Percentiles rank a stretch among this genome's conserved stretches.
Conservation (phyloP, 2,797 vertebrate genomes). For the Mormyrus hasselquistii region DNA sequence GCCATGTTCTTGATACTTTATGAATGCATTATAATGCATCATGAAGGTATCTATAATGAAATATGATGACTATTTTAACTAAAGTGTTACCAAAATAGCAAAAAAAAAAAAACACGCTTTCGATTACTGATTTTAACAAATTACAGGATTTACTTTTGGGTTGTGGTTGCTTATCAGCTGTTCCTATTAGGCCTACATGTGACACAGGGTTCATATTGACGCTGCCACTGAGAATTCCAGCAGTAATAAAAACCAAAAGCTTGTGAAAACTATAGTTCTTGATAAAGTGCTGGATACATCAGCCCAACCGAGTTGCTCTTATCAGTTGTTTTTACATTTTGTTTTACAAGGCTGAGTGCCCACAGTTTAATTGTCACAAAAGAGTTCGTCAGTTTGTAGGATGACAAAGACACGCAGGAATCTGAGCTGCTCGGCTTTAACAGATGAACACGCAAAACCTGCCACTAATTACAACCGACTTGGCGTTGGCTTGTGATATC, state of each 20-base stretch:
- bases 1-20: background rate
- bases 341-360: background rate
- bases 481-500: constrained; percentile 49
- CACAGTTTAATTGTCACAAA: constrained; percentile 34
- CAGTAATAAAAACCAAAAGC: constrained; percentile 17
- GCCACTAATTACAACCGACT: constrained; percentile 60
- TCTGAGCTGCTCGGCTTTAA: background rate
- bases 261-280: background rate
- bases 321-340: background rate
- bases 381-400: constrained; percentile 32
- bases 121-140: background rate
- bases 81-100: background rate
- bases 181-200: background rate
- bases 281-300: constrained; percentile 22
- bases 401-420: constrained; percentile 25
- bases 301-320: background rate
- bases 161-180: background rate
- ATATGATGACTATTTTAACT: background rate
- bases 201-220: background rate
- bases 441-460: constrained; percentile 46
- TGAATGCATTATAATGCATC: background rate
- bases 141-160: background rate
- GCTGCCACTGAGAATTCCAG: background rate
- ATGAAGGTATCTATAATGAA: background rate
- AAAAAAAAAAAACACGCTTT: background rate